phyloP scores from a whole-genome alignment of 2,888 invertebrate genomes.

The Alcis repandata region DNA sequence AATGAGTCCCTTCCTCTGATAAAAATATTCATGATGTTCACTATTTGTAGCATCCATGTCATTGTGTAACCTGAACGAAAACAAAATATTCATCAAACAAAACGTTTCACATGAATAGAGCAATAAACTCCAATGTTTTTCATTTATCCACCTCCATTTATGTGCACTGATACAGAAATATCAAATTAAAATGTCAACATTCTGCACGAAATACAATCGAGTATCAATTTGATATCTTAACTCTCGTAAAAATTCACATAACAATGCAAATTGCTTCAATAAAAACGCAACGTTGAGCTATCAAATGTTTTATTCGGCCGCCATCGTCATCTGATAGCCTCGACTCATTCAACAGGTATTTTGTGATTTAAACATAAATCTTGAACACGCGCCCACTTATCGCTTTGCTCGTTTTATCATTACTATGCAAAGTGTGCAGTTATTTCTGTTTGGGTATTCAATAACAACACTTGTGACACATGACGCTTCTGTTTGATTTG shows the following conservation, averaged over 20 bases:
- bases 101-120: conserved; percentile 8
- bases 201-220: conserved; percentile 17
- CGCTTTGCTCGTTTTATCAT: conserved; percentile 13
- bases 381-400: conserved; percentile 9
- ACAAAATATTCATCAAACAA: conserved; percentile 3
- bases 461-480: conserved; percentile 6
- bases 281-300: conserved; percentile 24
- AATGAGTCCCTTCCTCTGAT: neutral
- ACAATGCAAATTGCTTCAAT: conserved; percentile 33
- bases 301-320: conserved; percentile 26
- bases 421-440: conserved; percentile 13
- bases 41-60: neutral
- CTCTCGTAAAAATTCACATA: conserved; percentile 31
- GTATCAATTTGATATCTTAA: conserved; percentile 27
- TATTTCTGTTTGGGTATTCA: conserved; percentile 13
- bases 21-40: too few relatives aligned
- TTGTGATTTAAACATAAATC: conserved; percentile 17
- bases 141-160: neutral
- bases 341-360: conserved; percentile 34
- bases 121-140: neutral
- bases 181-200: conserved; percentile 1
- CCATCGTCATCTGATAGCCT: conserved; percentile 14
- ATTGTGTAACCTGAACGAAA: neutral
- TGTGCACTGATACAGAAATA: neutral
- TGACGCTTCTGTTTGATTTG: conserved; percentile 1